Evolutionary conservation across 2,797 vertebrate species (phyloP).

Genomic region (Coregonus sp.): DNA sequence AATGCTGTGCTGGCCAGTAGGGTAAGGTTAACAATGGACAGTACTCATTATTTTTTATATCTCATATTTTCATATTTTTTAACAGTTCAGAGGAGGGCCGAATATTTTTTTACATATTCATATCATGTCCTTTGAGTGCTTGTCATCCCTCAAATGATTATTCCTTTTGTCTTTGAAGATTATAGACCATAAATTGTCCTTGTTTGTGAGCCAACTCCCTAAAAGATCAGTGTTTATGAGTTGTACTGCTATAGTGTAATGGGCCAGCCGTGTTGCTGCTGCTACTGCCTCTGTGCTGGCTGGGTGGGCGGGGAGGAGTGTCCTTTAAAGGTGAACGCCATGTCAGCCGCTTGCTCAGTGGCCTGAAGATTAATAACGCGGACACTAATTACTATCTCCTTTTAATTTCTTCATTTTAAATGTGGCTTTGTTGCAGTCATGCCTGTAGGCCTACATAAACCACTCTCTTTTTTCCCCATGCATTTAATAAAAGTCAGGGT

Average conservation of each 20-base stretch:
- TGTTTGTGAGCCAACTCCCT: conserved; percentile 75
- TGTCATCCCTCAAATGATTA: conserved; percentile 77
- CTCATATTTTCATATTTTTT: background rate
- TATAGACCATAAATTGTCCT: conserved; percentile 80
- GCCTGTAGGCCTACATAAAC: conserved; percentile 43
- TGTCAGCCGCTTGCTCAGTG: conserved; percentile 54
- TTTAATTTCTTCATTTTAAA: conserved; percentile 64
- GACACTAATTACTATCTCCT: conserved; percentile 71
- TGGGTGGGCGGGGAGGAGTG: conserved; percentile 13
- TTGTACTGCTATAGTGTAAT: conserved; percentile 67
- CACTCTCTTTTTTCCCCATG: conserved; percentile 18
- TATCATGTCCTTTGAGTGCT: conserved; percentile 69
- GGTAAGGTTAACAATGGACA: background rate
- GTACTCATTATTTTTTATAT: background rate
- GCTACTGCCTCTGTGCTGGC: too few relatives aligned
- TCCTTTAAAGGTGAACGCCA: conserved; percentile 75
- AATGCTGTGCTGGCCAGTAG: background rate
- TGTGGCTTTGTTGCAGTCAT: conserved; percentile 49
- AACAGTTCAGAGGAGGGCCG: conserved; percentile 32
- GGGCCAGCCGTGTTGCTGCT: conserved; percentile 50
- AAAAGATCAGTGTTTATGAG: conserved; percentile 75
- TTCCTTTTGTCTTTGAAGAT: conserved; percentile 78
- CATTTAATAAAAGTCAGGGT: conserved; percentile 49
- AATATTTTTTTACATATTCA: conserved; percentile 71
- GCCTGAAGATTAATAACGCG: conserved; percentile 67